Evolutionary conservation across 2,113 vertebrate species (phyloP).

Genomic region (Calypte anna): DNA sequence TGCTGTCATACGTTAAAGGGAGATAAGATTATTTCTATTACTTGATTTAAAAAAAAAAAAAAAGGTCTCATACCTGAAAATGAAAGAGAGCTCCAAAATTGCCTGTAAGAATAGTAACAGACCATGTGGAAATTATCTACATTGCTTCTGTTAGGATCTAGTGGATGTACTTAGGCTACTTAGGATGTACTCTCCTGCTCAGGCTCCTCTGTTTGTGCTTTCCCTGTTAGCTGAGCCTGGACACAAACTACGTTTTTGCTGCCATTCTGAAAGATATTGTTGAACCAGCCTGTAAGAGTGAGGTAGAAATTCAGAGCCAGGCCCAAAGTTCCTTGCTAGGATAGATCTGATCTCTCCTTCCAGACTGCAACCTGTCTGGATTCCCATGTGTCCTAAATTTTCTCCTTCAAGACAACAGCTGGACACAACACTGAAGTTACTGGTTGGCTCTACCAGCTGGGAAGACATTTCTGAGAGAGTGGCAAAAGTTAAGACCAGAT

Average conservation of each 20-base stretch:
- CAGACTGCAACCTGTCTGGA: neutral
- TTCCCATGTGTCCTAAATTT: accelerated
- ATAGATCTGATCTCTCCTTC: neutral
- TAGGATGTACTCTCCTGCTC: neutral
- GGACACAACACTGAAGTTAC: neutral
- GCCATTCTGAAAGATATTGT: neutral
- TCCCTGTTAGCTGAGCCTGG: neutral
- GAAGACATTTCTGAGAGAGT: neutral
- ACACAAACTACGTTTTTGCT: neutral
- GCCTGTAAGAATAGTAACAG: neutral
- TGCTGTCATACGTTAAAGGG: neutral
- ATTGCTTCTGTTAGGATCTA: neutral
- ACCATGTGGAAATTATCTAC: neutral
- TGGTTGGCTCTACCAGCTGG: neutral
- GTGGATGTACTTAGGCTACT: neutral
- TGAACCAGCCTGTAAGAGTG: neutral
- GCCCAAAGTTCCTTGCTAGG: neutral
- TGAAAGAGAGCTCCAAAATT: neutral
- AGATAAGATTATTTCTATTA: neutral
- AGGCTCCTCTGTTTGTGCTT: neutral
- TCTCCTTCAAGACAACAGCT: neutral
- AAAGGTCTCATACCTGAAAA: neutral
- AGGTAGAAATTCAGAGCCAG: neutral
- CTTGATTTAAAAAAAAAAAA: neutral
- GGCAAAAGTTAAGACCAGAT: neutral